phyloP scores from a whole-genome alignment of 2,888 invertebrate species.

The Mimas tiliae region DNA sequence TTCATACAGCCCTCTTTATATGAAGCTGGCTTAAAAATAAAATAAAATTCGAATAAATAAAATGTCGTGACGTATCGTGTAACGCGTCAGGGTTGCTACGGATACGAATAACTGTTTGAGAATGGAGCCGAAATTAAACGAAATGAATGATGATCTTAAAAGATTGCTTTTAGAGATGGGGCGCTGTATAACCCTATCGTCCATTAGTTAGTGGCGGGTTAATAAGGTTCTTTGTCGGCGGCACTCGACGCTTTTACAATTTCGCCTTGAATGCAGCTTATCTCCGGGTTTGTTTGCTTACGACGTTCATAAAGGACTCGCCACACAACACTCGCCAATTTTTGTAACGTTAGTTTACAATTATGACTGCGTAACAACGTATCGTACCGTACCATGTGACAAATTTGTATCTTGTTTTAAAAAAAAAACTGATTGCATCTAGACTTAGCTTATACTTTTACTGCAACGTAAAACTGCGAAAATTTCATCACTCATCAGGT shows the following conservation, averaged over 20 bases:
- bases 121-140: slow-evolving; percentile 60
- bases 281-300: slow-evolving; percentile 74
- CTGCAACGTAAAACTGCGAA: slow-evolving; percentile 18
- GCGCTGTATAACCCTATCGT: slow-evolving; percentile 67
- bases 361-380: slow-evolving; percentile 37
- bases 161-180: slow-evolving; percentile 50
- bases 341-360: slow-evolving; percentile 71
- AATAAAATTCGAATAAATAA: slow-evolving; percentile 16
- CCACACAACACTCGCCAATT: slow-evolving; percentile 52
- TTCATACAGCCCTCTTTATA: slow-evolving; percentile 32
- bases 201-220: slow-evolving; percentile 78
- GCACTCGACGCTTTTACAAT: slow-evolving; percentile 71
- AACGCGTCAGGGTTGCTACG: background rate
- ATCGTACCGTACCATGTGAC: slow-evolving; percentile 46
- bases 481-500: background rate
- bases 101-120: slow-evolving; percentile 37
- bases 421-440: too few species aligned
- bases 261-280: slow-evolving; percentile 78
- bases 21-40: slow-evolving; percentile 27
- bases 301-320: slow-evolving; percentile 61
- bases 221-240: slow-evolving; percentile 78
- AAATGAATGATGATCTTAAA: slow-evolving; percentile 66
- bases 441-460: too few species aligned
- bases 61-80: background rate
- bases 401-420: slow-evolving; percentile 47